phyloP scores from a whole-genome alignment of 1,140 invertebrate species.

The Trichonephila clavata region DNA sequence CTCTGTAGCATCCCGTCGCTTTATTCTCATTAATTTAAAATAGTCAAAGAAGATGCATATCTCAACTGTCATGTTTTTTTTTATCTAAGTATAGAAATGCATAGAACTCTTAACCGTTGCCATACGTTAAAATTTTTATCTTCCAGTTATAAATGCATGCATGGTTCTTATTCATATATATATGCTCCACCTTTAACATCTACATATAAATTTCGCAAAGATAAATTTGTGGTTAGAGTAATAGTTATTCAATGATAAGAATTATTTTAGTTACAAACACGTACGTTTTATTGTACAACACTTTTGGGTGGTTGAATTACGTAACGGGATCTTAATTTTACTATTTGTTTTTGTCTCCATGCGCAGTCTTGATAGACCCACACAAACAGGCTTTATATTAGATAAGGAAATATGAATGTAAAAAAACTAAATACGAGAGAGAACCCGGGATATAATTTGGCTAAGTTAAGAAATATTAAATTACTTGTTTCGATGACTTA shows the following conservation, averaged over 20 bases:
- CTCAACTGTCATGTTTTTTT: no score
- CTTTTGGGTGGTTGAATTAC: not conserved
- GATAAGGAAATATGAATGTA: not conserved
- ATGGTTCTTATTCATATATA: not conserved
- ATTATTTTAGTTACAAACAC: not conserved
- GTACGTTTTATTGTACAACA: not conserved
- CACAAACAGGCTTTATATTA: not conserved
- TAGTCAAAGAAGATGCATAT: no score
- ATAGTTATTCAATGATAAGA: not conserved
- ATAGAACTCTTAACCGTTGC: no score
- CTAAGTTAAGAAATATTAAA: conserved; percentile 2
- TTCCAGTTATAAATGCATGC: no score
- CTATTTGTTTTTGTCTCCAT: not conserved
- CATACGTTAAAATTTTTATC: no score
- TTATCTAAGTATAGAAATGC: no score
- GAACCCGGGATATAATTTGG: not conserved
- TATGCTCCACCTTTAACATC: not conserved
- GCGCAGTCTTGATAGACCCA: not conserved
- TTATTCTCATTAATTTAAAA: no score
- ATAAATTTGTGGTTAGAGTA: not conserved
- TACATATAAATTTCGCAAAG: not conserved
- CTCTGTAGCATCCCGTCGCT: no score
- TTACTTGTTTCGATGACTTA: not conserved
- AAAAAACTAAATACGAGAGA: not conserved
- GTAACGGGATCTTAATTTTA: not conserved